A percentile compares a stretch with the other conserved stretches of the same genome.
These are phyloP conservation scores for Rhadina sibilatrix DNA, from an alignment of 2,113 vertebrate species.

Conservation along the genomic window DNA sequence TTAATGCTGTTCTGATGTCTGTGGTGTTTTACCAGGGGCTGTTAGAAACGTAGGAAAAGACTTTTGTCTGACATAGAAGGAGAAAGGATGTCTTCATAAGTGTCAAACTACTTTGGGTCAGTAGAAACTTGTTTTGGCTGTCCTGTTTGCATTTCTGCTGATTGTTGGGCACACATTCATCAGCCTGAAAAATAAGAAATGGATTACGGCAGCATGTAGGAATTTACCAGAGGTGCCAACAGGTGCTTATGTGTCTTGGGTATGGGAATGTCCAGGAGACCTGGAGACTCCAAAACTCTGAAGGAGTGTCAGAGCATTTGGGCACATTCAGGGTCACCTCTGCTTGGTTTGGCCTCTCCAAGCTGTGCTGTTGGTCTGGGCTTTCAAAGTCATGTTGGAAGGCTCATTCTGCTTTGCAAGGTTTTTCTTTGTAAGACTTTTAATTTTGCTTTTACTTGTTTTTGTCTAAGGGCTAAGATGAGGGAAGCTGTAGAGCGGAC, in stretches of 20 bases:
- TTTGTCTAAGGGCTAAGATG: neutral
- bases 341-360: neutral
- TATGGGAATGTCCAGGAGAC: neutral
- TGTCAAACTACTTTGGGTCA: neutral
- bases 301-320: neutral
- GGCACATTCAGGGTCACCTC: fast-evolving
- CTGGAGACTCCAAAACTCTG: fast-evolving
- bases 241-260: fast-evolving
- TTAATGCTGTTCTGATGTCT: neutral
- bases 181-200: neutral
- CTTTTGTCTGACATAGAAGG: neutral
- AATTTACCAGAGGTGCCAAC: neutral
- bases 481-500: neutral
- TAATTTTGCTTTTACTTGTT: neutral
- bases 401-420: neutral
- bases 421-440: neutral
- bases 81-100: neutral
- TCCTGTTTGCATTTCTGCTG: neutral
- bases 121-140: neutral
- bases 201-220: neutral
- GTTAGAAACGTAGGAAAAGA: neutral
- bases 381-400: neutral
- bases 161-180: neutral
- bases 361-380: neutral
- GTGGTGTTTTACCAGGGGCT: neutral